A percentile compares a stretch with the other conserved stretches of the same genome.
phyloP scores from a whole-genome alignment of 2,113 vertebrate species.

The Gasterosteus aculeatus region DNA sequence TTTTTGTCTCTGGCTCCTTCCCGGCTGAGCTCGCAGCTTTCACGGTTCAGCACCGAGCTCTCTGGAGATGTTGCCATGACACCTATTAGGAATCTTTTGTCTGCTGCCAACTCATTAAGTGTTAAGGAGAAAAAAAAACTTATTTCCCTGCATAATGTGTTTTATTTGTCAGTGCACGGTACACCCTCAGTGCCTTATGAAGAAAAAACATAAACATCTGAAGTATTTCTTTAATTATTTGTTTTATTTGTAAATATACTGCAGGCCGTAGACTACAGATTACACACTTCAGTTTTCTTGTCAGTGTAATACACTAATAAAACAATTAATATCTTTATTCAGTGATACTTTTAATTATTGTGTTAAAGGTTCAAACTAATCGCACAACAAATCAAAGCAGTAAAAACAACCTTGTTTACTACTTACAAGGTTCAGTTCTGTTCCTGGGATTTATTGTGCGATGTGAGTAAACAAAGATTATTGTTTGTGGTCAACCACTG shows the following conservation, averaged over 20 bases:
- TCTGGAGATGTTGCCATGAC: conserved; percentile 81
- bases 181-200: conserved; percentile 2
- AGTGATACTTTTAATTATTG: neutral
- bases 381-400: neutral
- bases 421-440: neutral
- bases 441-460: neutral
- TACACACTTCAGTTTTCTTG: neutral
- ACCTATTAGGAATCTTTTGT: conserved; percentile 75
- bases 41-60: conserved; percentile 59
- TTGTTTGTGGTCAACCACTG: neutral
- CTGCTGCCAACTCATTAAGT: conserved; percentile 67
- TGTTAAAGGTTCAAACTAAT: conserved; percentile 13
- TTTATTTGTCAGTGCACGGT: conserved; percentile 36
- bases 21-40: conserved; percentile 58
- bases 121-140: conserved; percentile 18
- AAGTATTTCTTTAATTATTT: conserved; percentile 5
- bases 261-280: neutral
- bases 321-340: neutral
- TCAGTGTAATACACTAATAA: neutral
- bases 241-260: conserved; percentile 15
- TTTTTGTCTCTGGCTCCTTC: conserved; percentile 67
- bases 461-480: neutral
- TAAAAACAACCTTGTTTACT: too few species aligned
- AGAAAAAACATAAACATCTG: neutral
- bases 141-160: conserved; percentile 38